Percentiles rank a stretch among this genome's conserved stretches.
Conservation (phyloP, 2,113 vertebrate species). For the Colinus virginianus region DNA sequence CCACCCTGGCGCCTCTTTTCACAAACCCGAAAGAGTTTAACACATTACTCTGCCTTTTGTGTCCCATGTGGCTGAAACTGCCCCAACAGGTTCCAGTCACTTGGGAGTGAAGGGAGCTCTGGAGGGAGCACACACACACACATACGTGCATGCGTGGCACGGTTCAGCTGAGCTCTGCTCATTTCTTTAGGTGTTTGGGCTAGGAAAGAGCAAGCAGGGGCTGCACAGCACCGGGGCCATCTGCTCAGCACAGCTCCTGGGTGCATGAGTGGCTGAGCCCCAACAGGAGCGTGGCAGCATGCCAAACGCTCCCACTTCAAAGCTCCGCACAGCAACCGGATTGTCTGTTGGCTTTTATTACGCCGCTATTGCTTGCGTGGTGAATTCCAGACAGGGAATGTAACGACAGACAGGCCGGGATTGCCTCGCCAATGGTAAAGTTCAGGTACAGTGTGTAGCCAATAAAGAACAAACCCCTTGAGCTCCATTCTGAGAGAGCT, state of each 20-base stretch:
- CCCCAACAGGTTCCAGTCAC: not conserved
- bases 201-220: not conserved
- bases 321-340: conserved; percentile 44
- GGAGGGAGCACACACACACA: not conserved
- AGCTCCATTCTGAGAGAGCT: not conserved
- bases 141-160: not conserved
- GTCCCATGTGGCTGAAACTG: not conserved
- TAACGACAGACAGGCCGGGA: not conserved
- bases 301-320: conserved; percentile 70
- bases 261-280: conserved; percentile 24
- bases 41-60: not conserved
- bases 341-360: conserved; percentile 47
- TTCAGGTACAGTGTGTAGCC: not conserved
- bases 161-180: not conserved
- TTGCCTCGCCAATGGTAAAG: fast-evolving
- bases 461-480: not conserved
- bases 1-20: not conserved
- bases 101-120: not conserved
- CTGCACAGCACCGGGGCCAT: conserved; percentile 60
- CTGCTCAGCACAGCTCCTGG: conserved; percentile 61
- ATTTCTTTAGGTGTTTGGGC: not conserved
- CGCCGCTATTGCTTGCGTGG: not conserved
- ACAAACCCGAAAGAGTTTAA: not conserved
- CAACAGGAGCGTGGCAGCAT: conserved; percentile 57
- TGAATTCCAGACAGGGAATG: conserved; percentile 18